phyloP scores from a whole-genome alignment of 2,797 vertebrate genomes.

The Sebastes wilsoni region DNA sequence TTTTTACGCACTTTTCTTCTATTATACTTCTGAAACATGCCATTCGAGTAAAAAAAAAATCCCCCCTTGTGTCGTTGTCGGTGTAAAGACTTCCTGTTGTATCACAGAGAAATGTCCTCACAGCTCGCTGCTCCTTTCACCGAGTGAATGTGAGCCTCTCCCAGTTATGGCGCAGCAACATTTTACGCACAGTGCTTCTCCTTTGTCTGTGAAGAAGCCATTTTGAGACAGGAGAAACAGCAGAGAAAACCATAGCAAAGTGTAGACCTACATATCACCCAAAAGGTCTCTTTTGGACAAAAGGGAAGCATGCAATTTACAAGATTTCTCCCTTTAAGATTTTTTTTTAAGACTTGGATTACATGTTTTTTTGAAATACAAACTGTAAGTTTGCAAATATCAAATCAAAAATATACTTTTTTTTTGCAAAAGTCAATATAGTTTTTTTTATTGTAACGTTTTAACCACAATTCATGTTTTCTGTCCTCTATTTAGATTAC shows the following conservation, averaged over 20 bases:
- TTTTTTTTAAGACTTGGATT: slow-evolving; percentile 75
- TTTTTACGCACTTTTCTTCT: neutral
- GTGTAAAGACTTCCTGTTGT: slow-evolving; percentile 12
- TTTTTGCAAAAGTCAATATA: slow-evolving; percentile 13
- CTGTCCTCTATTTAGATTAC: slow-evolving; percentile 21
- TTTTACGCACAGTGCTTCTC: slow-evolving; percentile 73
- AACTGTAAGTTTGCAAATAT: slow-evolving; percentile 78
- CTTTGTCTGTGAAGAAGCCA: slow-evolving; percentile 85
- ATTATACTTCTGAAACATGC: slow-evolving; percentile 5
- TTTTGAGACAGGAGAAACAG: slow-evolving; percentile 82
- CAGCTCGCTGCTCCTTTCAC: neutral
- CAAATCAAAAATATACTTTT: slow-evolving; percentile 41
- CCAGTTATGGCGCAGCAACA: slow-evolving; percentile 83
- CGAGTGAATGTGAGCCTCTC: slow-evolving; percentile 72
- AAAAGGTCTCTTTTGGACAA: slow-evolving; percentile 67
- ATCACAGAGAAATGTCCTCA: slow-evolving; percentile 28
- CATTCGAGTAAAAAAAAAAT: slow-evolving; percentile 14
- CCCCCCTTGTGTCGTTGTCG: neutral
- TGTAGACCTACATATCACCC: slow-evolving; percentile 44
- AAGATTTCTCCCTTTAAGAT: slow-evolving; percentile 67
- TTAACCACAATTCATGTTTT: slow-evolving; percentile 15
- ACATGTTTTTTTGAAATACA: slow-evolving; percentile 77
- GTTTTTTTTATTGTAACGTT: slow-evolving; percentile 25
- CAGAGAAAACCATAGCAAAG: slow-evolving; percentile 77
- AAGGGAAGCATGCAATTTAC: slow-evolving; percentile 68